These are phyloP conservation scores for Falco peregrinus DNA, from an alignment of 2,797 vertebrate genomes.

Conservation along the genomic window DNA sequence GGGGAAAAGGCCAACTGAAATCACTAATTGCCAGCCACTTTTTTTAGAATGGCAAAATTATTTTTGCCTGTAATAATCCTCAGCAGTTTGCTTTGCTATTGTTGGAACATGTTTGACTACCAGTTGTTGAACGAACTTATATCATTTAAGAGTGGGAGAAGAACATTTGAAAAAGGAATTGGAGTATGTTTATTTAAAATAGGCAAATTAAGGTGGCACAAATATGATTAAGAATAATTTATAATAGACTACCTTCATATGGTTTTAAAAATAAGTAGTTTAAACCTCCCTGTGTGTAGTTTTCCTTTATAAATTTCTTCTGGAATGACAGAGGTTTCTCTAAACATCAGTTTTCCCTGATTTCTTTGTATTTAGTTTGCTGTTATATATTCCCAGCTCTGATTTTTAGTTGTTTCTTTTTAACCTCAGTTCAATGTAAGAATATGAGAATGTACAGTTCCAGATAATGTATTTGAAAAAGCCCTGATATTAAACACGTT, in stretches of 20 bases:
- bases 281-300: neutral
- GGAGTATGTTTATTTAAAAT: slow-evolving; percentile 61
- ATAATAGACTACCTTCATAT: neutral
- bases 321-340: neutral
- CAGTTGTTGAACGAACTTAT: slow-evolving; percentile 70
- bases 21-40: slow-evolving; percentile 64
- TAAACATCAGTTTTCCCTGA: neutral
- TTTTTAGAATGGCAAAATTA: slow-evolving; percentile 66
- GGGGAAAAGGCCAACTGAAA: slow-evolving; percentile 63
- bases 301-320: neutral
- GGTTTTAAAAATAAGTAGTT: neutral
- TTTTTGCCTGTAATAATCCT: slow-evolving; percentile 74
- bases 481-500: neutral
- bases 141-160: slow-evolving; percentile 44
- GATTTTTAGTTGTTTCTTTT: neutral
- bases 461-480: neutral
- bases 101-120: slow-evolving; percentile 63
- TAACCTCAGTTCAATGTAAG: neutral
- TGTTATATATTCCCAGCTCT: neutral
- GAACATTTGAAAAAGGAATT: slow-evolving; percentile 43
- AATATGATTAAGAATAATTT: slow-evolving; percentile 42
- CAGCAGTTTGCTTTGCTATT: slow-evolving; percentile 60
- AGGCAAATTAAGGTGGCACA: slow-evolving; percentile 21
- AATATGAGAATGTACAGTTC: neutral
- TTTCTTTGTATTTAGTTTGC: neutral